Base-by-base conservation (phyloP, 1,140 invertebrate species). In the Melanaphis sacchari region DNA sequence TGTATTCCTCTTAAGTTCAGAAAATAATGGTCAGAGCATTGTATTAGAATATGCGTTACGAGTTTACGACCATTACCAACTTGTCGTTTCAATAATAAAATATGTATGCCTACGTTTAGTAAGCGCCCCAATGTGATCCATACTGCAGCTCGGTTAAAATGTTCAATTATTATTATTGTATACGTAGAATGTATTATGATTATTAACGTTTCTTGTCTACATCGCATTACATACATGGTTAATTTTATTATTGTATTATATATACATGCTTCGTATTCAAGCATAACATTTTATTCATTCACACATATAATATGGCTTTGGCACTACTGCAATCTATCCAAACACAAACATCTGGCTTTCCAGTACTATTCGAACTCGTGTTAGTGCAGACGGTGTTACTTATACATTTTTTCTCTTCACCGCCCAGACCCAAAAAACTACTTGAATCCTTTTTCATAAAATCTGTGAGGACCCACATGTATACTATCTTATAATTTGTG, bases 281-380 rank as follows among this genome's bases (percentile, higher is more conserved):
- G 85, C 43, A 87, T 31, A 43, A 43, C 41, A 36, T 59, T 38
- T 87, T 87, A 36, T 87, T 43, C 36, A 87, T 49, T 36, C 7
- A 22, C 26, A 89, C 36, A 87, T 41, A 41, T 31, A 84, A 24
- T 36, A 38, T 31, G 31, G 43, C 49, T 88, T 90, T 59, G 89
- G 52, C 89, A 66, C n/a, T 7, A 66, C 2, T 90, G 41, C 89
- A 38, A 90, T 90, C 38, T 59, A 90, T 90, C 22, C 38, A 66
- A 90, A 66, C 52, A 90, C 26, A 4, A 66, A 59, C 89, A 90
- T 90, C 89, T 90, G 89, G 89, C 59, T 90, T 41, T 66, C 41
- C 52, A 59, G 40, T 52, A 4, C 22, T 90, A 38, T 38, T 41
- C 88, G 11, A 18, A 31, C 49, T 52, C 9, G 24, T 59, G 88